Evolutionary conservation across 2,113 vertebrate genomes (phyloP).

Genomic region (Prinia subflava): DNA sequence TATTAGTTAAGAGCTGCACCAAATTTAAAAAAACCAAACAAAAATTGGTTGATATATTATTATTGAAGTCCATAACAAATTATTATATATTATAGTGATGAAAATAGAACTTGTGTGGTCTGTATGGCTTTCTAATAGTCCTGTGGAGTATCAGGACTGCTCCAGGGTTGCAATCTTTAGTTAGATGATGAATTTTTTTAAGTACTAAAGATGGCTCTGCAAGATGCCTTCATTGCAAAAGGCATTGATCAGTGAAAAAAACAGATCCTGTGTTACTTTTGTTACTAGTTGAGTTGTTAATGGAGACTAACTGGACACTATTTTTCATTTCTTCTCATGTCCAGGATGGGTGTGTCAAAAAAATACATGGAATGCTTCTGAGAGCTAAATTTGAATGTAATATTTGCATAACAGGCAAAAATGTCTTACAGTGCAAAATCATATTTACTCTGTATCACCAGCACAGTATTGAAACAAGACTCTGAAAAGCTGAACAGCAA

Average conservation of each 20-base stretch:
- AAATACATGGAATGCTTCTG: neutral
- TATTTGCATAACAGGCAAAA: constrained; percentile 1
- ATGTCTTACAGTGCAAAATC: neutral
- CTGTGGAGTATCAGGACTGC: neutral
- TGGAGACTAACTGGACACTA: neutral
- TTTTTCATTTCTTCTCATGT: neutral
- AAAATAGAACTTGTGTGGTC: neutral
- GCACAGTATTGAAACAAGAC: neutral
- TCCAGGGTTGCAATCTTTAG: neutral
- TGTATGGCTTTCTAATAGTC: neutral
- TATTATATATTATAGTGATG: neutral
- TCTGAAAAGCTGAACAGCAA: neutral
- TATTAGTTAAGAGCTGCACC: neutral
- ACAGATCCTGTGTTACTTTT: rapidly evolving
- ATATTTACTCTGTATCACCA: neutral
- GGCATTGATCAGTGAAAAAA: neutral
- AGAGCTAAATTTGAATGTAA: neutral
- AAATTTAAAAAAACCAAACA: neutral
- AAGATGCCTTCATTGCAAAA: neutral
- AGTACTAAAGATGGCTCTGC: neutral
- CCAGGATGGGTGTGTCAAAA: neutral
- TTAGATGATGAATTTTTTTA: neutral
- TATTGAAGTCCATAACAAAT: neutral
- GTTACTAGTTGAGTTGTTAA: neutral
- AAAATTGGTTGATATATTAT: neutral